Conservation (phyloP, 1,140 invertebrate genomes). For the Meteorus sp. region DNA sequence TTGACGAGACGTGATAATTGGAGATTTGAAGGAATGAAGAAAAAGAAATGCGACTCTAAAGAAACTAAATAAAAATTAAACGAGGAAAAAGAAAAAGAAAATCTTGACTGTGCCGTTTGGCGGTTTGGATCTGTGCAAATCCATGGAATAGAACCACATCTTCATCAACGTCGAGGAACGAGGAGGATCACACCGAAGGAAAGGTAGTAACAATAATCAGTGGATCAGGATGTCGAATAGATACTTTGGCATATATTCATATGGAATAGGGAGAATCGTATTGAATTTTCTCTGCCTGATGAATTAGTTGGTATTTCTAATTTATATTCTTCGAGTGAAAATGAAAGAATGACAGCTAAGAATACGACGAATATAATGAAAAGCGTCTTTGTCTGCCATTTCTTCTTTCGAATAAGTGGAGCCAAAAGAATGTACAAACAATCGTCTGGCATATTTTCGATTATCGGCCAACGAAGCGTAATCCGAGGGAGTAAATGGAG, state of each 20-base stretch:
- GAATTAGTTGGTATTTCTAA: no score
- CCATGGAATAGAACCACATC: background rate
- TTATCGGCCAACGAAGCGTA: constrained; percentile 57
- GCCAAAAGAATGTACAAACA: constrained; percentile 38
- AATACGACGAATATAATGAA: no score
- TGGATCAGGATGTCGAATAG: no score
- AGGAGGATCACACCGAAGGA: constrained; percentile 9
- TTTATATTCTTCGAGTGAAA: no score
- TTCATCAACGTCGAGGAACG: constrained; percentile 1
- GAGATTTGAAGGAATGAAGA: constrained; percentile 34
- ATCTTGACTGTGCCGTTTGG: constrained; percentile 9
- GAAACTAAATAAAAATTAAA: constrained; percentile 26
- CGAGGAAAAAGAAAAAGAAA: background rate
- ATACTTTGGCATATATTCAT: no score
- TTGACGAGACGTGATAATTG: constrained; percentile 45
- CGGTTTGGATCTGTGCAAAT: constrained; percentile 18
- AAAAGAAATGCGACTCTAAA: constrained; percentile 10
- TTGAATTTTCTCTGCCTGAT: no score
- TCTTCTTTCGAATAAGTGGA: no score
- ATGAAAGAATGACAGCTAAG: no score
- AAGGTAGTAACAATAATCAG: constrained; percentile 3
- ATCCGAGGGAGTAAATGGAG: constrained; percentile 53
- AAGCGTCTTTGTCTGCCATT: no score
- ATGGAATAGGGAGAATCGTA: no score
- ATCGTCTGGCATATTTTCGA: constrained; percentile 58